A percentile compares a stretch with the other conserved stretches of the same genome.
Conservation (phyloP, 2,888 invertebrate genomes). For the Tinea semifulvella region DNA sequence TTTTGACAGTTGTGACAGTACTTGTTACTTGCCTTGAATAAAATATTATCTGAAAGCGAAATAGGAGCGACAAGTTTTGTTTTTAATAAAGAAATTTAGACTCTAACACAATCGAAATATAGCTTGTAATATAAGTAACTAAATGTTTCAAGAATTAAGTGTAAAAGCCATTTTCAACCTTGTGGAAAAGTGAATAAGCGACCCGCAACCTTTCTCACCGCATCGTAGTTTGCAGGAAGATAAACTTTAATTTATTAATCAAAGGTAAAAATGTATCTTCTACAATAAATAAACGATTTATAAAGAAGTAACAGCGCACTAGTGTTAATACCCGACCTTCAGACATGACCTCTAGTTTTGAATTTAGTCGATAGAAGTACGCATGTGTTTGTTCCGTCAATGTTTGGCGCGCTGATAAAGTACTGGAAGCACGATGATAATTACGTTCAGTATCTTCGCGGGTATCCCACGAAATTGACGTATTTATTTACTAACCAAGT, state of each 20-base stretch:
- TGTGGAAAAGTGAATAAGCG: no score
- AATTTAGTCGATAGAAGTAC: conserved; percentile 22
- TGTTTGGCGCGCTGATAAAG: conserved; percentile 59
- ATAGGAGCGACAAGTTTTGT: no score
- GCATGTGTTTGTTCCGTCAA: conserved; percentile 52
- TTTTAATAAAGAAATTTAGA: not conserved
- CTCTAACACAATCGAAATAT: not conserved
- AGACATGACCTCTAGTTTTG: conserved; percentile 36
- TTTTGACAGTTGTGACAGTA: no score
- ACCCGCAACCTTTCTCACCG: no score
- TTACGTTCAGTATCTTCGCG: conserved; percentile 49
- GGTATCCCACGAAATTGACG: conserved; percentile 43
- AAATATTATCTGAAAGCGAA: no score
- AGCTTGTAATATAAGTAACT: no score
- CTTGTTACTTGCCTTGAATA: no score
- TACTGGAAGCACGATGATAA: conserved; percentile 45
- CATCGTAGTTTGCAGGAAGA: no score
- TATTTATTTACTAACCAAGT: conserved; percentile 22
- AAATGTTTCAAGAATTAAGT: no score
- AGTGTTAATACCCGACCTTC: conserved; percentile 34
- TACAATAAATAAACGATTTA: not conserved
- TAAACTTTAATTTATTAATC: no score
- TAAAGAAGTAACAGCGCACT: not conserved
- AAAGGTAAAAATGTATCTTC: not conserved
- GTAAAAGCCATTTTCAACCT: no score